Base-by-base conservation (phyloP, 2,888 invertebrate genomes). In the Seira musarum region DNA sequence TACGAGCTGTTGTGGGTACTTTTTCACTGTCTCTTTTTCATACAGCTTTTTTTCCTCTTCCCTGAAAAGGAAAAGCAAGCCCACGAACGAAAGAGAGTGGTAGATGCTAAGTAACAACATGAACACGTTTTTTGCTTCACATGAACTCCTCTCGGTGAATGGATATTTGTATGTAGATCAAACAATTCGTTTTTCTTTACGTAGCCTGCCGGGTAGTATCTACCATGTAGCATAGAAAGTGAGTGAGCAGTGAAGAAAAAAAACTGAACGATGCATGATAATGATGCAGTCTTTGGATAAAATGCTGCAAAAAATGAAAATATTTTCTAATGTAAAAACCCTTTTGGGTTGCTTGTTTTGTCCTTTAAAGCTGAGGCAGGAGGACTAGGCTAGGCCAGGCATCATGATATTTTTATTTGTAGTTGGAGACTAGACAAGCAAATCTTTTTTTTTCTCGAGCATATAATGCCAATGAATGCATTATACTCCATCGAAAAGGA, bases 1-100 rank as follows among this genome's bases (percentile, higher is more conserved):
- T 86, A 86, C 86, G 86, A 86, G 86, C 86, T 86, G 86, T 85
- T 86, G 85, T 84, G 82, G 84, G 82, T 83, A 86, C 80, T 86
- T 85, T 86, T 85, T 86, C 85, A 85, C 84, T 85, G 85, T 85
- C 86, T 84, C 80, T 83, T 83, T 30, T 82, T 74, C 74, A 68
- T 82, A 66, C 81, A 70, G 63, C 72, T 77, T 77, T 82, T 81
- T 61, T 73, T 40, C 35, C 40, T 69, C 73, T 61, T 53, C 65
- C 35, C 63, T 35, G 22, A 73, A 13, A 73, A 61, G 21, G 64
- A 60, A 35, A 60, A 8, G 49, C 49, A 49, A 49, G 17, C 49
- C 17, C 49, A n/a, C 6, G 49, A 2, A 3, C 24, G 66, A 60
- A 30, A 60, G 61, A 76, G 49, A 46, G n/a, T n/a, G 63, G 15